Evolutionary conservation across 92 coral and sea anemone genomes (phyloP), one percentile per base, ranked within the genome.

Genomic region (Bergia sp.): DNA sequence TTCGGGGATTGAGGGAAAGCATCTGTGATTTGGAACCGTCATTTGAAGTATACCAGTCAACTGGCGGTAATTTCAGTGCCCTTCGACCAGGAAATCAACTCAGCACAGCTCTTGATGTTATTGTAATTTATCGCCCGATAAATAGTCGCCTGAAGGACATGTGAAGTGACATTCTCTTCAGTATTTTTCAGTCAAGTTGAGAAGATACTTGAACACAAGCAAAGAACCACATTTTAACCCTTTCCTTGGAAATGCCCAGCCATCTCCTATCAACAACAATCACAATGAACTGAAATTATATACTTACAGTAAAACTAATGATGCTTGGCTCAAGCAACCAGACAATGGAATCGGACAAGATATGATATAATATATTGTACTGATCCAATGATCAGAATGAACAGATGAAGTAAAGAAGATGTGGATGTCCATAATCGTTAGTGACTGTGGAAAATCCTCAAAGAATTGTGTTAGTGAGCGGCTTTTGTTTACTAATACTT

Each of bases 261-360:
- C 20, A 15, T 73, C 3, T 2, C 1, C 42, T 53, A 18, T 53
- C 58, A 53, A 53, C 58, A 53, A 12, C 11, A 53, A 15, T 61
- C 69, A 61, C 69, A 61, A 73, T 37, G 44, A 36, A 73, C 40
- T 73, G 77, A 73, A 45, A 49, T 49, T 7, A 1, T 45, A 37
- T 79, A 79, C 82, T 79, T 79, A 79, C 82, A 79, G 82, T 47
- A 79, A 79, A 79, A 47, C 64, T 79, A 79, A 79, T 49, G 82
- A 79, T 50, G 82, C 43, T 49, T 79, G 29, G n/a, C 13, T 40
- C 29, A 73, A 73, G 36, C 42, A 7, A 3, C 16, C 0, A 74
- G 23, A 1, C 41, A 36, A 23, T 29, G 29, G 29, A 29, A 29
- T 29, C 29, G 29, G 29, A 29, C 29, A 39, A 38, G 20, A 73